Conservation (phyloP, 2,113 vertebrate genomes). For the Phodopus roborovskii region DNA sequence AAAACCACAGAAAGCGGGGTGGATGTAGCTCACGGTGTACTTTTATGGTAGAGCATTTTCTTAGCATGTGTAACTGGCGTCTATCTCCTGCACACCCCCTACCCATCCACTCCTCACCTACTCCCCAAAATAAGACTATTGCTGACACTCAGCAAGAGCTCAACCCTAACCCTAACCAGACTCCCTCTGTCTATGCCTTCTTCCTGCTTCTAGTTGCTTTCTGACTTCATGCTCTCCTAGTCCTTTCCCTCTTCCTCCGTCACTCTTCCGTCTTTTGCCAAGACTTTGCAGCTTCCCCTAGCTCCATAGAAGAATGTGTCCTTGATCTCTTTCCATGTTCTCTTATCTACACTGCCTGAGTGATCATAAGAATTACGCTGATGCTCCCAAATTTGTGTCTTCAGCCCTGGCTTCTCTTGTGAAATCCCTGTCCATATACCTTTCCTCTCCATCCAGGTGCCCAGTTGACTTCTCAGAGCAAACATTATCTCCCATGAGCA, state of each 20-base stretch:
- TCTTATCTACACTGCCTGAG: not conserved
- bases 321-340: not conserved
- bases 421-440: not conserved
- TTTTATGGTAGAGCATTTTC: not conserved
- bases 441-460: not conserved
- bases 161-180: not conserved
- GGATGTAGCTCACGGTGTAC: not conserved
- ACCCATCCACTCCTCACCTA: not conserved
- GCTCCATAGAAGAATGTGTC: not conserved
- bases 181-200: not conserved
- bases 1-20: not conserved
- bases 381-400: not conserved
- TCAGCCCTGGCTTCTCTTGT: not conserved
- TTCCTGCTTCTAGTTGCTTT: not conserved
- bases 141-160: not conserved
- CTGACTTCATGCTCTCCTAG: not conserved
- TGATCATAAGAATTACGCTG: not conserved
- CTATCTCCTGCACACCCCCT: not conserved
- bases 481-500: not conserved
- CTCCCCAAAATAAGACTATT: not conserved
- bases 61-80: not conserved
- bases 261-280: not conserved
- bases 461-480: not conserved
- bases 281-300: constrained; percentile 4
- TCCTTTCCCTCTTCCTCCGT: constrained; percentile 27